Conservation (phyloP, 2,888 invertebrate species). For the Latrodectus elegans region DNA sequence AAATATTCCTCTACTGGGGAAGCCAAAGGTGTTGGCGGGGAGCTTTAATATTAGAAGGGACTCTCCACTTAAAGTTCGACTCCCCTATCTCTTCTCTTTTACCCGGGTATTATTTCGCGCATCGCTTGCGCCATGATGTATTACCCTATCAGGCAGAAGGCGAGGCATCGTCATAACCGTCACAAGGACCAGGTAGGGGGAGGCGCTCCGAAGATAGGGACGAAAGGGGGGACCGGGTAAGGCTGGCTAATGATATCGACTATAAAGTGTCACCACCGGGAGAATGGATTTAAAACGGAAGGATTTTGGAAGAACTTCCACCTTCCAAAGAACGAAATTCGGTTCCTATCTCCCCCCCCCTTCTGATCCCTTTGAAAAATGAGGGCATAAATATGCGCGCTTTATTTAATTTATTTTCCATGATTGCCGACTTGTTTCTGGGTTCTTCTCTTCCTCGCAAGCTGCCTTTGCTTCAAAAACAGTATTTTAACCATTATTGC, state of each 20-base stretch:
- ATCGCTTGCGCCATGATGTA: conserved; percentile 61
- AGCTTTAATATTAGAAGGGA: conserved; percentile 56
- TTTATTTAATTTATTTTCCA: no score
- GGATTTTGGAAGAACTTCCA: not conserved
- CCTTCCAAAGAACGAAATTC: no score
- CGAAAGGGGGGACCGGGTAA: conserved; percentile 1
- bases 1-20: conserved; percentile 27
- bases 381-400: no score
- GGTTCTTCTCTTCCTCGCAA: no score
- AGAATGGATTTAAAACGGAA: conserved; percentile 57
- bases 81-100: conserved; percentile 20
- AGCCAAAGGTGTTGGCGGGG: conserved; percentile 47
- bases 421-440: no score
- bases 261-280: conserved; percentile 63
- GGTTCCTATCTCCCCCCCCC: no score
- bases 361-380: no score
- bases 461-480: no score
- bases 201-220: conserved; percentile 10
- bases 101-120: conserved; percentile 63
- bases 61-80: conserved; percentile 65
- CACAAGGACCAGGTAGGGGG: conserved; percentile 38
- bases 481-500: no score
- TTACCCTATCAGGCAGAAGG: conserved; percentile 59
- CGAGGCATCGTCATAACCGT: conserved; percentile 62
- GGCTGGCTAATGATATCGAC: conserved; percentile 58